A percentile compares a stretch with the other conserved stretches of the same genome.
Conservation (phyloP, 2,888 invertebrate species). For the Slavum lentiscoides region DNA sequence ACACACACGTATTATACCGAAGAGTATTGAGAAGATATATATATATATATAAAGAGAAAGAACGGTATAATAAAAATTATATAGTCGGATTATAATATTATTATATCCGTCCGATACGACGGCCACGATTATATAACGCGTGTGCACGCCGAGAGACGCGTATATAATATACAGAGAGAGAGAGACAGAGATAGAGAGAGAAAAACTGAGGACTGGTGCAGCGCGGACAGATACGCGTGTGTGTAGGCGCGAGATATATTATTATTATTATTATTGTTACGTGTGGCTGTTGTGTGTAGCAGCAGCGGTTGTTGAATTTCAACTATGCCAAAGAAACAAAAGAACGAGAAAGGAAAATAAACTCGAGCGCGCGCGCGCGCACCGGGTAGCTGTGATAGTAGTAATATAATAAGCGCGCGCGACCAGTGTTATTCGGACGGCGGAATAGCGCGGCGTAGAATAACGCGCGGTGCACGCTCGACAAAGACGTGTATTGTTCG, state of each 20-base stretch:
- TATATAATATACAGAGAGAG: not conserved
- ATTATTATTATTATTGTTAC: constrained; percentile 10
- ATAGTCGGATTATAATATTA: constrained; percentile 35
- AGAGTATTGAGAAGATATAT: too few relatives aligned
- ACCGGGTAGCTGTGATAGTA: too few relatives aligned
- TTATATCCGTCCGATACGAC: not conserved
- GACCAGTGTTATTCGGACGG: too few relatives aligned
- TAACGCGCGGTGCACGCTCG: not conserved
- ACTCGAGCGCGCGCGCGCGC: too few relatives aligned
- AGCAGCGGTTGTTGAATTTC: constrained; percentile 33
- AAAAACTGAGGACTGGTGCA: not conserved
- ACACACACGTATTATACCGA: too few relatives aligned
- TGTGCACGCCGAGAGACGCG: not conserved
- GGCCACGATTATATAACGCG: not conserved
- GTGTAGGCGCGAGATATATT: constrained; percentile 7
- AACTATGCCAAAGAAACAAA: constrained; percentile 45
- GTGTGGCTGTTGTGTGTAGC: not conserved
- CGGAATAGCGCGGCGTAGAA: not conserved
- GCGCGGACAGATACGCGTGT: not conserved
- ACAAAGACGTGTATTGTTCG: too few relatives aligned
- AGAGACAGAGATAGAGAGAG: too few relatives aligned
- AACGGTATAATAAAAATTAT: constrained; percentile 12
- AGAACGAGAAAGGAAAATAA: not conserved
- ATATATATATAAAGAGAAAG: too few relatives aligned
- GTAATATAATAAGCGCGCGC: too few relatives aligned